These are phyloP conservation scores for Stictocephala bisonia DNA, from an alignment of 2,888 invertebrate genomes.

Conservation along the genomic window DNA sequence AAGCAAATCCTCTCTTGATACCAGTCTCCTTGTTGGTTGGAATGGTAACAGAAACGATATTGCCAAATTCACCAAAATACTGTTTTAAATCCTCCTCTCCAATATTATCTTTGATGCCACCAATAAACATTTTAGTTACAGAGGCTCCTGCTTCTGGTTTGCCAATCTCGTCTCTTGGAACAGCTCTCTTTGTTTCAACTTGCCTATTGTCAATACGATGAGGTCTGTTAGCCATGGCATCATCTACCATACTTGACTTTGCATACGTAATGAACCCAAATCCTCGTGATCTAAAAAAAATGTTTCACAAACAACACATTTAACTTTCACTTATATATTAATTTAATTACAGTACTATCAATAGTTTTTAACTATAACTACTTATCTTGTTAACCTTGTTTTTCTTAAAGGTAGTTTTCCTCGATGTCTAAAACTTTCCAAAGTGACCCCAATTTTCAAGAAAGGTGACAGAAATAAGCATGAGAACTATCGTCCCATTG, in stretches of 20 bases:
- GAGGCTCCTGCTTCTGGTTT: slow-evolving; percentile 93
- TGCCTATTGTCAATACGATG: slow-evolving; percentile 76
- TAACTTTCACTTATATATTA: too few relatives aligned
- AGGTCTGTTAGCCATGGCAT: slow-evolving; percentile 80
- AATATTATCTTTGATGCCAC: slow-evolving; percentile 92
- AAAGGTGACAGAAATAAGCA: too few relatives aligned
- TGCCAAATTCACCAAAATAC: slow-evolving; percentile 85
- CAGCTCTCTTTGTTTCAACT: slow-evolving; percentile 97
- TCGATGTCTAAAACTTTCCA: too few relatives aligned
- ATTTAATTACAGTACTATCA: too few relatives aligned
- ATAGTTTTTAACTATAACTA: too few relatives aligned
- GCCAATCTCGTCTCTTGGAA: slow-evolving; percentile 89
- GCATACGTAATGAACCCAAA: slow-evolving; percentile 99
- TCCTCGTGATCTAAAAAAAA: slow-evolving; percentile 87
- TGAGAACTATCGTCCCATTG: too few relatives aligned
- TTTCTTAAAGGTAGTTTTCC: too few relatives aligned
- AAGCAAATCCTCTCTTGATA: slow-evolving; percentile 95
- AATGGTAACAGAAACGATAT: slow-evolving; percentile 83
- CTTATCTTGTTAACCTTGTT: too few relatives aligned
- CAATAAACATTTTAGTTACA: slow-evolving; percentile 94
- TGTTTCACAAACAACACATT: too few relatives aligned
- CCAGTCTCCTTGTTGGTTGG: slow-evolving; percentile 94
- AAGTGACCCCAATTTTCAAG: too few relatives aligned
- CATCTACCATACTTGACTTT: slow-evolving; percentile 93
- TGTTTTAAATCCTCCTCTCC: slow-evolving; percentile 89